Base-by-base conservation (phyloP, 2,797 vertebrate species). In the Sebastes oblongus region DNA sequence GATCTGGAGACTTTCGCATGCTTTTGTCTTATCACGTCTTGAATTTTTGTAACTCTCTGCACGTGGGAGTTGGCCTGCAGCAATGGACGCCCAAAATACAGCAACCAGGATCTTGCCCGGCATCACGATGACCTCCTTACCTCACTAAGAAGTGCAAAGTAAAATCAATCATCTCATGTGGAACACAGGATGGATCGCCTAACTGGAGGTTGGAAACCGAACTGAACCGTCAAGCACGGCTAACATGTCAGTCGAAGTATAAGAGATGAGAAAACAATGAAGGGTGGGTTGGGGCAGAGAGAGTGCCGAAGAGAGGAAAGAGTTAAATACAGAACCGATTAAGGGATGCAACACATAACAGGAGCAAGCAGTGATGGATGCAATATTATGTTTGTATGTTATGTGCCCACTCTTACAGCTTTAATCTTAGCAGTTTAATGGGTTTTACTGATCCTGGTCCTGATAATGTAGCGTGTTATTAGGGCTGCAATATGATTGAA, bases 91-190 rank as follows among this genome's bases (percentile, higher is more conserved):
- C 22, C 13, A 39, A 60, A 70, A 64, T 67, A 60, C 34, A 67
- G 14, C 25, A 39, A 60, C 22, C 20, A 56, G 11, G 22, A 76
- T 65, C 58, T 61, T 60, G n/a, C 30, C 59, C 13, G 29, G 39
- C 50, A 62, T 25, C 32, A 56, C 46, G 42, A 29, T n/a, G 9
- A 42, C 36, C 50, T 25, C 59, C 54, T 46, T 32, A 58, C 27
- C 25, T 36, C 69, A 69, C 56, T 32, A 76, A 66, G 10, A 84
- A 65, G 39, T 67, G n/a, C 18, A 70, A 66, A 46, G 32, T 60
- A 20, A 82, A 84, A 69, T 78, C 60, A 80, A 58, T 70, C 20
- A 72, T 79, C 22, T 68, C 3, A 4, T 75, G 62, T 34, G 29
- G n/a, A 81, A 55, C 55, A 27, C 4, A 60, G 54, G 18, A 66